Conservation (phyloP, 1,140 invertebrate genomes). For the Calliphora vicina region DNA sequence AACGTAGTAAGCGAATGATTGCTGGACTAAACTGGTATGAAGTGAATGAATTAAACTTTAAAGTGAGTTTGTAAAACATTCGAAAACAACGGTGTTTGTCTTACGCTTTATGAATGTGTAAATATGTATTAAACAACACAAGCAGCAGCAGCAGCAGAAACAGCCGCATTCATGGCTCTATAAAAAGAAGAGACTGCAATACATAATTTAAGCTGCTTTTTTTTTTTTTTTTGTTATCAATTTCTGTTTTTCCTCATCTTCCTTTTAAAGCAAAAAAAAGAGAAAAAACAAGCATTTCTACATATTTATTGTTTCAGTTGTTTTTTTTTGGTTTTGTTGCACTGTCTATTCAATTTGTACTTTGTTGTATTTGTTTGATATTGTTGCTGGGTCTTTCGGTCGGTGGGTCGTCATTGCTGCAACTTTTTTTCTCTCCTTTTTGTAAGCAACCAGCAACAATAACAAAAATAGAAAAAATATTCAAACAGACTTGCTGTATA, state of each 20-base stretch:
- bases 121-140: neutral
- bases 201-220: neutral
- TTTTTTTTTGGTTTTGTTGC: neutral
- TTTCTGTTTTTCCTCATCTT: neutral
- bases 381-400: neutral
- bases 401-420: neutral
- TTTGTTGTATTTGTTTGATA: neutral
- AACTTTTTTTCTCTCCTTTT: neutral
- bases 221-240: too few relatives aligned
- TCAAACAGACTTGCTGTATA: neutral
- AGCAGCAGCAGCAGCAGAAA: neutral
- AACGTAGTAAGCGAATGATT: neutral
- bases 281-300: too few relatives aligned
- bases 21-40: neutral
- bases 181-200: neutral
- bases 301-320: neutral
- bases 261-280: too few relatives aligned
- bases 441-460: neutral
- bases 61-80: neutral
- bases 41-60: neutral
- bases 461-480: neutral
- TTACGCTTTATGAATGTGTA: slow-evolving; percentile 9
- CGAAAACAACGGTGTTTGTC: slow-evolving; percentile 4
- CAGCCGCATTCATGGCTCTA: neutral
- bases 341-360: neutral